Evolutionary conservation across 1,140 invertebrate species (phyloP).

Genomic region (Araneus ventricosus): DNA sequence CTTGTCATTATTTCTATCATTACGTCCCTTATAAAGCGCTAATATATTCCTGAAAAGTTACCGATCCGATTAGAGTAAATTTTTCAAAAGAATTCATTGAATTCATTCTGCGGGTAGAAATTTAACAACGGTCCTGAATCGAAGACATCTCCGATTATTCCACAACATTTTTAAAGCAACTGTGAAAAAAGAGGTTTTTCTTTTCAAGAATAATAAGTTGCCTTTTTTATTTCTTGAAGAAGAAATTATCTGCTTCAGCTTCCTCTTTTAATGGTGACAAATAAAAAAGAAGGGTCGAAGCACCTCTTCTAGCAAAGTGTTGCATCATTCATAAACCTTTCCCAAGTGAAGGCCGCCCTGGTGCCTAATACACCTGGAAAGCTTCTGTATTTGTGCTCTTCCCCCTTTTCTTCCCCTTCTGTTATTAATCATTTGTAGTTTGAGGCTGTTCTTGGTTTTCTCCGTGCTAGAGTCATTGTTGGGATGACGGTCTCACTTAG

Average conservation of each 20-base stretch:
- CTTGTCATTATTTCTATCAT: no score
- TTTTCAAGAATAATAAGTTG: neutral
- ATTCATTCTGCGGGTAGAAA: neutral
- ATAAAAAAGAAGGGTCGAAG: neutral
- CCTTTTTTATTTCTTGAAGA: neutral
- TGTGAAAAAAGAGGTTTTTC: neutral
- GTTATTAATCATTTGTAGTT: slow-evolving; percentile 43
- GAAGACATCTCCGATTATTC: slow-evolving; percentile 1
- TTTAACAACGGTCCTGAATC: neutral
- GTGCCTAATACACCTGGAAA: slow-evolving; percentile 36
- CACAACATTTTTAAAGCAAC: slow-evolving; percentile 6
- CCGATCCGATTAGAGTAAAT: no score
- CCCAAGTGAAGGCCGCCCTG: neutral
- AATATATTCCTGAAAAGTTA: no score
- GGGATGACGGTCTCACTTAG: neutral
- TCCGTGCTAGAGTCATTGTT: neutral
- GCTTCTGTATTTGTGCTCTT: neutral
- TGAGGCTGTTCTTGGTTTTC: neutral
- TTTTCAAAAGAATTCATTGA: neutral
- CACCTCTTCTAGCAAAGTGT: slow-evolving; percentile 12
- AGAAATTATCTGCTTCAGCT: slow-evolving; percentile 5
- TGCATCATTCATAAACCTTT: slow-evolving; percentile 39
- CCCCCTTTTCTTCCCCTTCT: slow-evolving; percentile 13
- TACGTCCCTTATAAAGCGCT: no score
- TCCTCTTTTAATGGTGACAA: neutral